Evolutionary conservation across 2,888 invertebrate species (phyloP).

Genomic region (Bedellia somnulentella): DNA sequence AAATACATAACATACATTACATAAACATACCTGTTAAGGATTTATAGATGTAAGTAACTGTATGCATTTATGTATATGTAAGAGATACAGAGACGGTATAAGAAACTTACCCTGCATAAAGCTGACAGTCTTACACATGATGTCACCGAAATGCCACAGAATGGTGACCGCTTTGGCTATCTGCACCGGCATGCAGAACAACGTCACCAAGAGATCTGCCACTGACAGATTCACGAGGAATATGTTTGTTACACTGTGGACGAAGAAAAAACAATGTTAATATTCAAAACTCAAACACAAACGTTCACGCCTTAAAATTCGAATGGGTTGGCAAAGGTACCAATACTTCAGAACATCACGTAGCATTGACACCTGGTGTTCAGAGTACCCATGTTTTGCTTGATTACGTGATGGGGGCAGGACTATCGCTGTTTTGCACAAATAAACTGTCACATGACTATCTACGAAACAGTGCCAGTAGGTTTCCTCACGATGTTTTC

Average conservation of each 20-base stretch:
- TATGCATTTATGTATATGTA: neutral
- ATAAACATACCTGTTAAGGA: neutral
- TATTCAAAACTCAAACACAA: too few relatives aligned
- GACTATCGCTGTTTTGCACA: too few relatives aligned
- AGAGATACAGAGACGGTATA: neutral
- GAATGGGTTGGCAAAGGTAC: too few relatives aligned
- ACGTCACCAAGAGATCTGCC: constrained; percentile 71
- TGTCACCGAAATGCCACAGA: constrained; percentile 72
- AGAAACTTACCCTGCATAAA: constrained; percentile 68
- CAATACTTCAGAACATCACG: too few relatives aligned
- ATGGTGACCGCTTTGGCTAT: constrained; percentile 69
- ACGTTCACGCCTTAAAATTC: too few relatives aligned
- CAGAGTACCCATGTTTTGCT: too few relatives aligned
- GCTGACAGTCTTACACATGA: constrained; percentile 72
- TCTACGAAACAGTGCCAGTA: too few relatives aligned
- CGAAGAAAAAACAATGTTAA: constrained; percentile 16
- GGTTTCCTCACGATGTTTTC: too few relatives aligned
- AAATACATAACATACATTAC: too few relatives aligned
- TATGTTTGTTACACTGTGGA: constrained; percentile 72
- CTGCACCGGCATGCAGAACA: constrained; percentile 76
- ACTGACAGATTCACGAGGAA: constrained; percentile 75
- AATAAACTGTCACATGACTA: too few relatives aligned
- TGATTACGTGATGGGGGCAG: too few relatives aligned
- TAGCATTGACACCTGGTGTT: too few relatives aligned
- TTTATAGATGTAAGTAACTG: neutral